Conservation (phyloP, 2,113 vertebrate genomes). For the Carollia perspicillata region DNA sequence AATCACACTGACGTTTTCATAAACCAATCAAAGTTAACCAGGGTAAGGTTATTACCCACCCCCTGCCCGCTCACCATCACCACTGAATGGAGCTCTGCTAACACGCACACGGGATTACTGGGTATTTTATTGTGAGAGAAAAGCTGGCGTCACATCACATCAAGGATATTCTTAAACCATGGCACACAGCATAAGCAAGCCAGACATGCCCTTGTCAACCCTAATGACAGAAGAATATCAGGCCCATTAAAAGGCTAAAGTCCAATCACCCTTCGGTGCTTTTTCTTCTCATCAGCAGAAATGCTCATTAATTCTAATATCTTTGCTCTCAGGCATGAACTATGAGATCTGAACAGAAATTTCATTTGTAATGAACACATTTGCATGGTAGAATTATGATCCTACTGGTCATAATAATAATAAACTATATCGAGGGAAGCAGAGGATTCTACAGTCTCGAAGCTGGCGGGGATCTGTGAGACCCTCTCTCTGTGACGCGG, state of each 20-base stretch:
- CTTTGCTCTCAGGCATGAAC: slow-evolving; percentile 74
- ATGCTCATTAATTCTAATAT: slow-evolving; percentile 74
- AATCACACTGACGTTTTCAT: slow-evolving; percentile 29
- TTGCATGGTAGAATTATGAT: slow-evolving; percentile 68
- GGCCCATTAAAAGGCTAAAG: slow-evolving; percentile 69
- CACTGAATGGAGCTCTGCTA: neutral
- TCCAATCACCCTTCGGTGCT: slow-evolving; percentile 71
- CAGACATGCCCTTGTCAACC: slow-evolving; percentile 46
- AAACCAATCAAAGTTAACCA: slow-evolving; percentile 35
- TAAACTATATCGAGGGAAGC: slow-evolving; percentile 39
- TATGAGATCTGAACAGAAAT: slow-evolving; percentile 72
- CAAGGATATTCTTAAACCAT: slow-evolving; percentile 30
- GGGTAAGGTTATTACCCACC: neutral
- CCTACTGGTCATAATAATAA: slow-evolving; percentile 60
- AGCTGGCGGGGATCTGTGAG: neutral
- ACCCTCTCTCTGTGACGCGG: neutral
- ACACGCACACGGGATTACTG: neutral
- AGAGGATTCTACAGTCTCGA: neutral
- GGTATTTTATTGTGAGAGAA: neutral
- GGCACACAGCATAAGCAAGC: neutral
- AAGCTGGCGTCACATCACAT: neutral
- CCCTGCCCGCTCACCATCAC: neutral
- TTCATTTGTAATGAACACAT: slow-evolving; percentile 72
- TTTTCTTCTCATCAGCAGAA: slow-evolving; percentile 72
- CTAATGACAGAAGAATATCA: slow-evolving; percentile 68